phyloP scores from a whole-genome alignment of 2,113 vertebrate species.

The Pimephales promelas region DNA sequence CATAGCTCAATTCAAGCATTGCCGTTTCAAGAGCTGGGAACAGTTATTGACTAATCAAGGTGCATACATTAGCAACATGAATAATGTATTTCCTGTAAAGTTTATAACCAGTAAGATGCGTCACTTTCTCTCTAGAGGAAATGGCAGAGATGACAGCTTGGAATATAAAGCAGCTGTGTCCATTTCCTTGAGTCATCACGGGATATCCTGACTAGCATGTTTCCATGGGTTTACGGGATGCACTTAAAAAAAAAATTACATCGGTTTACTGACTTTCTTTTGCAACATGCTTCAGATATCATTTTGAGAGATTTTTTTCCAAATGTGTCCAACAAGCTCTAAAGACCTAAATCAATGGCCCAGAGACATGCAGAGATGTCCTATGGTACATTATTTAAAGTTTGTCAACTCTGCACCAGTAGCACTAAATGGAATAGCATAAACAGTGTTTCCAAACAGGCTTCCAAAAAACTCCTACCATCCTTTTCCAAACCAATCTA shows the following conservation, averaged over 20 bases:
- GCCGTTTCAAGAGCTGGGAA: constrained; percentile 40
- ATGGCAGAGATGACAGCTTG: constrained; percentile 54
- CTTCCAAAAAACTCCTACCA: neutral
- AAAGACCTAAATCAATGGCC: neutral
- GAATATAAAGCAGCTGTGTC: constrained; percentile 67
- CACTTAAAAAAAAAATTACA: no score
- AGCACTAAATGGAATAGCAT: neutral
- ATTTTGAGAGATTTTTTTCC: neutral
- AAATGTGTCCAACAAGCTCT: neutral
- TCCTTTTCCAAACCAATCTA: neutral
- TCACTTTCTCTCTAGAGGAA: constrained; percentile 55
- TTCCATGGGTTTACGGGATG: constrained; percentile 3
- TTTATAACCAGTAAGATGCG: constrained; percentile 44
- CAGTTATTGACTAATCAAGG: neutral
- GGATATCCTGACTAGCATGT: constrained; percentile 64
- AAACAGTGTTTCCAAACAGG: neutral
- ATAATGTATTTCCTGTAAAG: constrained; percentile 52
- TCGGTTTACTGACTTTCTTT: neutral
- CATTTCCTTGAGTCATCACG: constrained; percentile 65
- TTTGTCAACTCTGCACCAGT: neutral
- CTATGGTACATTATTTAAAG: neutral
- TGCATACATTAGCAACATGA: constrained; percentile 16
- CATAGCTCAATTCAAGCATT: neutral
- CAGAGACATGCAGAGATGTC: neutral
- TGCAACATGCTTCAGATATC: neutral